phyloP scores from a whole-genome alignment of 2,888 invertebrate genomes.

The Zele albiditarsus region DNA sequence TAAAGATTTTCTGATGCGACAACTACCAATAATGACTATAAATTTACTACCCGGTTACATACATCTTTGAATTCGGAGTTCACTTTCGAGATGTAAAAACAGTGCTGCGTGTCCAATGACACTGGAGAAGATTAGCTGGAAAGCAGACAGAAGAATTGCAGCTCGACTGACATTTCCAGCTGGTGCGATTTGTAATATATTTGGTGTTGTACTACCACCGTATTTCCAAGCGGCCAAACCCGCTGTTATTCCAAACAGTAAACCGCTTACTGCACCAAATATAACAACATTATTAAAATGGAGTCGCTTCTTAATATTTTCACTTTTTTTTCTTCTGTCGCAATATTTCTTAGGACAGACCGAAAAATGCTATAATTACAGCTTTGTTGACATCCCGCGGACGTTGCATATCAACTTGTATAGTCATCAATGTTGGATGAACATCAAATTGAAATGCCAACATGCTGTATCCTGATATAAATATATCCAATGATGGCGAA shows the following conservation, averaged over 20 bases:
- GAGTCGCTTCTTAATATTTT: background rate
- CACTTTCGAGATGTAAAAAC: slow-evolving; percentile 88
- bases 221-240: slow-evolving; percentile 79
- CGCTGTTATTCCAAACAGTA: slow-evolving; percentile 80
- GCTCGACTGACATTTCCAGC: slow-evolving; percentile 78
- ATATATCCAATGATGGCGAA: slow-evolving; percentile 70
- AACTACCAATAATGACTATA: background rate
- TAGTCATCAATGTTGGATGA: slow-evolving; percentile 88
- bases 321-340: background rate
- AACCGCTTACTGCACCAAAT: slow-evolving; percentile 74
- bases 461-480: slow-evolving; percentile 72
- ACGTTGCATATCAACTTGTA: slow-evolving; percentile 93
- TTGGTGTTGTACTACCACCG: slow-evolving; percentile 78
- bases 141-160: slow-evolving; percentile 82
- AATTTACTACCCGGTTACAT: slow-evolving; percentile 57
- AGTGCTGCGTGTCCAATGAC: slow-evolving; percentile 86
- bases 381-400: slow-evolving; percentile 83
- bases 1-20: too few relatives aligned
- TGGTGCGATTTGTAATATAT: slow-evolving; percentile 81
- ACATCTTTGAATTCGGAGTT: slow-evolving; percentile 84
- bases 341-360: slow-evolving; percentile 71
- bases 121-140: slow-evolving; percentile 85
- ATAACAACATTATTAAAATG: background rate
- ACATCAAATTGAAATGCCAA: slow-evolving; percentile 81
- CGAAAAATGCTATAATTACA: slow-evolving; percentile 80